Percentiles rank a stretch among this genome's conserved stretches.
phyloP scores from a whole-genome alignment of 2,113 vertebrate genomes.

The Heterotis niloticus region DNA sequence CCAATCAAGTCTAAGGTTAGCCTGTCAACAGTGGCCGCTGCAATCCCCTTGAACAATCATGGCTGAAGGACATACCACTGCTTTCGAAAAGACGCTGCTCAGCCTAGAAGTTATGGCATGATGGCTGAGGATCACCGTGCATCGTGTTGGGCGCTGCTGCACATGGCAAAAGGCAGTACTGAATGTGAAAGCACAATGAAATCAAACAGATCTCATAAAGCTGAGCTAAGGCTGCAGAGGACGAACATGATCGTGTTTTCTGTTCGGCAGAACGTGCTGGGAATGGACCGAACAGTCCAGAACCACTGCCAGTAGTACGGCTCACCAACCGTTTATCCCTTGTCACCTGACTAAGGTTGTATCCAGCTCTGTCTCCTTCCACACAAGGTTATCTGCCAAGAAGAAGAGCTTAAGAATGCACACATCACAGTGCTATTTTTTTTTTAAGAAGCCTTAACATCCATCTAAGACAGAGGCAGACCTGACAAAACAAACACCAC shows the following conservation, averaged over 20 bases:
- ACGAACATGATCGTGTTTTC: not conserved
- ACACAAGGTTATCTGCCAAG: not conserved
- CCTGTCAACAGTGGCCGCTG: too few species aligned
- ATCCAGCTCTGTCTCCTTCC: too few species aligned
- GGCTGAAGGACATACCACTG: too few species aligned
- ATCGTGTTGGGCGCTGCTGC: not conserved
- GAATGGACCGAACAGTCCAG: not conserved
- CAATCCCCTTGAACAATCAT: too few species aligned
- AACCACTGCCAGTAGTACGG: not conserved
- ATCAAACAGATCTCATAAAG: not conserved
- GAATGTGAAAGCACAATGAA: not conserved
- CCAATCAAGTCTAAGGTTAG: too few species aligned
- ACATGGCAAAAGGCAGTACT: too few species aligned
- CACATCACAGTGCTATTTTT: not conserved
- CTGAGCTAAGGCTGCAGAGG: not conserved
- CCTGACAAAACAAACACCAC: not conserved
- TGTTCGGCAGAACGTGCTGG: too few species aligned
- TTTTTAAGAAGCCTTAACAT: not conserved
- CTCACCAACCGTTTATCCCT: not conserved
- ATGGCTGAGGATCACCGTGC: not conserved
- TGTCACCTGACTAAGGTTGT: not conserved
- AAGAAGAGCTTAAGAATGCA: not conserved
- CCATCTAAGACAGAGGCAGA: not conserved
- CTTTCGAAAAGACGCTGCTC: not conserved
- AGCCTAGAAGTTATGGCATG: not conserved